phyloP scores from a whole-genome alignment of 2,888 invertebrate species.

The Oconnorella tubifera region DNA sequence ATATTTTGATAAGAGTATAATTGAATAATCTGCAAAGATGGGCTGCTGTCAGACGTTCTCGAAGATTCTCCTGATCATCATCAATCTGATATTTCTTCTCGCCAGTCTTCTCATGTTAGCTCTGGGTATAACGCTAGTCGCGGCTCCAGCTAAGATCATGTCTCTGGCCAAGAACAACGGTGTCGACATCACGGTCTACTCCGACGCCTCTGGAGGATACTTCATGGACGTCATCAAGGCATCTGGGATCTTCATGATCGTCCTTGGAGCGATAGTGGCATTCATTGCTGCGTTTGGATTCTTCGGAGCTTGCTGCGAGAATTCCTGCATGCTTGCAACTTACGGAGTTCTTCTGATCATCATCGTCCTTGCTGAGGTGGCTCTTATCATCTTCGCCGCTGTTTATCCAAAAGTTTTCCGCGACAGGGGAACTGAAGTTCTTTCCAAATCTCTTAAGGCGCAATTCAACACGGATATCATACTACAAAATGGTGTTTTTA shows the following conservation, averaged over 20 bases:
- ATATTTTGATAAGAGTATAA: no score
- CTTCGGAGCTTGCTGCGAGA: conserved; percentile 19
- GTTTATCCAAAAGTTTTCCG: not conserved
- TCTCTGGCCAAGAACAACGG: not conserved
- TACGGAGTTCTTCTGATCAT: conserved; percentile 3
- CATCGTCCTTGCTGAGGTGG: conserved; percentile 10
- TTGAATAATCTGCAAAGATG: no score
- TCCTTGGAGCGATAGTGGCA: conserved; percentile 6
- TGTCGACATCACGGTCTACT: not conserved
- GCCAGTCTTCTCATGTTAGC: conserved; percentile 11
- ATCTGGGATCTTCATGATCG: conserved; percentile 15
- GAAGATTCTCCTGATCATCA: conserved; percentile 6
- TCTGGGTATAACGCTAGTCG: conserved; percentile 12
- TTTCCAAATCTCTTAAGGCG: no score
- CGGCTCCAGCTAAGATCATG: conserved; percentile 4
- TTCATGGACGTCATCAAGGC: conserved; percentile 4
- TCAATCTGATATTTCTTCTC: conserved; percentile 12
- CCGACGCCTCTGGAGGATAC: not conserved
- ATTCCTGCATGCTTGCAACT: not conserved
- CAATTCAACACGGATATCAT: no score
- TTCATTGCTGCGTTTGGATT: conserved; percentile 8
- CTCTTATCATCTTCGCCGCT: conserved; percentile 16
- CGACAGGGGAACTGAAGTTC: no score
- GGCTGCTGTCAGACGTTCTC: conserved; percentile 5
- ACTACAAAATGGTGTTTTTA: no score